Percentiles rank a stretch among this genome's conserved stretches.
These are phyloP conservation scores for Gopherus flavomarginatus DNA, from an alignment of 2,113 vertebrate genomes.

Conservation along the genomic window DNA sequence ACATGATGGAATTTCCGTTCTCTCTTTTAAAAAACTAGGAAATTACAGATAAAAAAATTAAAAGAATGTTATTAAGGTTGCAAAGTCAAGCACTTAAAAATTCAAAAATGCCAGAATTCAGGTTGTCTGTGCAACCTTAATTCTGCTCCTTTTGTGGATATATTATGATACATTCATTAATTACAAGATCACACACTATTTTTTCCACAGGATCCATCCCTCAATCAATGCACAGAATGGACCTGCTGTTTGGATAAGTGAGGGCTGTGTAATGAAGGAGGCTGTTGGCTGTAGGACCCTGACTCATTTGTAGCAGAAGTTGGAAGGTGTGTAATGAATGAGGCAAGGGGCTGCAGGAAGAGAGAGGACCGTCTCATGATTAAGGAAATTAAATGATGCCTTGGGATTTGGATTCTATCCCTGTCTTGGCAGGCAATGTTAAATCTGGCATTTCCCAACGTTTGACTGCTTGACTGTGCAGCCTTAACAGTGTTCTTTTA, in stretches of 20 bases:
- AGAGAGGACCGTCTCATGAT: neutral
- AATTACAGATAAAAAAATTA: neutral
- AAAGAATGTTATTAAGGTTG: neutral
- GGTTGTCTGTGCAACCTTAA: neutral
- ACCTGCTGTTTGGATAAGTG: neutral
- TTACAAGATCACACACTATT: neutral
- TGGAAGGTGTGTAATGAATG: neutral
- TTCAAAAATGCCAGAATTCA: neutral
- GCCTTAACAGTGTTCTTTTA: neutral
- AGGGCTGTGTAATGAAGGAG: neutral
- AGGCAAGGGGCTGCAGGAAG: neutral
- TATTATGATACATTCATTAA: neutral
- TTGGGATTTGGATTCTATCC: neutral
- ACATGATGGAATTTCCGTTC: neutral
- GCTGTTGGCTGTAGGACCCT: neutral
- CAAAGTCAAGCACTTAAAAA: neutral
- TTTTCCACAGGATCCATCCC: neutral
- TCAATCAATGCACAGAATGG: neutral
- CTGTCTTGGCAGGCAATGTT: neutral
- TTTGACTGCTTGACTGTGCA: conserved; percentile 26
- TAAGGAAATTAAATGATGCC: neutral
- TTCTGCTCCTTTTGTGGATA: neutral
- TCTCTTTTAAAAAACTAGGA: neutral
- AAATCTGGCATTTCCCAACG: neutral
- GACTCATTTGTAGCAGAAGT: neutral